Base-by-base conservation (phyloP, 2,888 invertebrate genomes). In the Trichacis sp. region DNA sequence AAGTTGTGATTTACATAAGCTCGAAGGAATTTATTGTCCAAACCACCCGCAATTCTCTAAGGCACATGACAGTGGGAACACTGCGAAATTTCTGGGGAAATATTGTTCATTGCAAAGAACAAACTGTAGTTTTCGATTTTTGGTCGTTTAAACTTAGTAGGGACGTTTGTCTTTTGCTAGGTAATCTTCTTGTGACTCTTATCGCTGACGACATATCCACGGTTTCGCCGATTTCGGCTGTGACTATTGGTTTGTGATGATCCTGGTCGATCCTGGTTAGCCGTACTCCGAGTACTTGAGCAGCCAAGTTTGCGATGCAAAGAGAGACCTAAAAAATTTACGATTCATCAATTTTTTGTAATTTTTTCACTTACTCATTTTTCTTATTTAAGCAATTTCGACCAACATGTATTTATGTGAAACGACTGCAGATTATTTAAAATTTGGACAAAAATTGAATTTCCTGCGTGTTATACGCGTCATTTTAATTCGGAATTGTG, bases 241-340 rank as follows among this genome's bases (percentile, higher is more conserved):
- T 88, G 1, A 92, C 87, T 42, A 92, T 88, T 11, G 88, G 85
- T 51, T 89, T 89, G 70, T 90, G 89, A 71, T 88, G 88, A 77
- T 92, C 92, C 73, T 89, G 87, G 72, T 92, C 91, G 12, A 88
- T 87, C 75, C 88, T 88, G 15, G 89, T 88, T 62, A 92, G 81
- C 68, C 88, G 87, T 15, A 93, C 85, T 11, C 90, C 90, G 20
- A 92, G 83, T 68, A 90, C 87, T 74, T 89, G 89, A 1, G 92
- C 91, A 9, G 93, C 90, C 46, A 95, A 83, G 74, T 88, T 90
- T 66, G 91, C 90, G 77, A 94, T 90, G 36, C 88, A 86, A 8
- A 86, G 80, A 71, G 88, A 88, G 0, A 92, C 89, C 92, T 92
- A n/a, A n/a, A n/a, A n/a, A n/a, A n/a, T n/a, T n/a, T n/a, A n/a